Evolutionary conservation across 2,888 invertebrate species (phyloP).

Genomic region (Teinopalpus imperialis): DNA sequence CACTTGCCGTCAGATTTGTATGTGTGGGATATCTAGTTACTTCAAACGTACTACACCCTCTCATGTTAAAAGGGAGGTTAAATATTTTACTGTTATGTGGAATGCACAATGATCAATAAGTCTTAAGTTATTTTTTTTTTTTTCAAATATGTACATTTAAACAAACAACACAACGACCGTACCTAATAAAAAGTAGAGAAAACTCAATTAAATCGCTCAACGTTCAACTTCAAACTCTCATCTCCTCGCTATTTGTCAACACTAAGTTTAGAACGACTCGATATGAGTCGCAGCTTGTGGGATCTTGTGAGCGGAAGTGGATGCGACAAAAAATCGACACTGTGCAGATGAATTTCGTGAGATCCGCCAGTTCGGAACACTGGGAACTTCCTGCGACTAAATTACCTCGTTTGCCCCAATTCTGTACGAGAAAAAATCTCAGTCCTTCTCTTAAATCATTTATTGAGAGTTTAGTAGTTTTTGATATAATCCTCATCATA

Average conservation of each 20-base stretch:
- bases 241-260: constrained; percentile 21
- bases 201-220: constrained; percentile 18
- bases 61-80: too few relatives aligned
- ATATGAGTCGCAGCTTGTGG: constrained; percentile 24
- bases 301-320: constrained; percentile 21
- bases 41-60: too few relatives aligned
- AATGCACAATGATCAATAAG: too few relatives aligned
- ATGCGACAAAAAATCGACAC: constrained; percentile 22
- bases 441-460: too few relatives aligned
- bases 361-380: constrained; percentile 5
- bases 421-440: background rate
- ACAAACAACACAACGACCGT: too few relatives aligned
- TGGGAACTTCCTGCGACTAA: constrained; percentile 20
- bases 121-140: too few relatives aligned
- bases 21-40: too few relatives aligned
- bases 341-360: constrained; percentile 22
- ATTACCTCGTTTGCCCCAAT: constrained; percentile 2
- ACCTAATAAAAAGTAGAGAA: background rate
- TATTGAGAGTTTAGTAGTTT: too few relatives aligned
- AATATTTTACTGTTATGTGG: too few relatives aligned
- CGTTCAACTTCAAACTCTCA: constrained; percentile 18
- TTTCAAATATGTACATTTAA: too few relatives aligned
- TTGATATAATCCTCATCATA: too few relatives aligned
- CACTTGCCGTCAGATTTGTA: too few relatives aligned
- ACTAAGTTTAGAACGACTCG: constrained; percentile 16